A percentile compares a stretch with the other conserved stretches of the same genome.
Evolutionary conservation across 2,113 vertebrate species (phyloP).

Genomic region (Myotis brandtii): DNA sequence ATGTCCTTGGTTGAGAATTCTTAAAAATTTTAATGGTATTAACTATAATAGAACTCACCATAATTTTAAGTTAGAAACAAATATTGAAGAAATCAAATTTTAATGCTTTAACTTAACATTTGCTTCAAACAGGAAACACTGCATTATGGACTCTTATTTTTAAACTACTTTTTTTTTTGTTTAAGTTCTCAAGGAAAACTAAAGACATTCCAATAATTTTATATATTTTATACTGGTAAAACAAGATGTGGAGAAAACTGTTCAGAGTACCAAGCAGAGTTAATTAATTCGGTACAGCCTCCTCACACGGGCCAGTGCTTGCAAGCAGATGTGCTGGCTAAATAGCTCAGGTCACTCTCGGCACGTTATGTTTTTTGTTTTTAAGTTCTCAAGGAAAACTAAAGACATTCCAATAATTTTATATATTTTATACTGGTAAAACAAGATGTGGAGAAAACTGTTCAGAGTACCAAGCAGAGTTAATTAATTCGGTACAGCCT

Average conservation of each 20-base stretch:
- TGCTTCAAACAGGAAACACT: slow-evolving; percentile 5
- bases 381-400: slow-evolving; percentile 67
- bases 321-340: slow-evolving; percentile 82
- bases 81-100: neutral
- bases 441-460: slow-evolving; percentile 79
- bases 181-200: slow-evolving; percentile 59
- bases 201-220: slow-evolving; percentile 77
- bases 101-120: slow-evolving; percentile 66
- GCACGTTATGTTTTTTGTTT: slow-evolving; percentile 39
- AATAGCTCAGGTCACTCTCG: slow-evolving; percentile 73
- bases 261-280: slow-evolving; percentile 81
- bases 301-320: slow-evolving; percentile 72
- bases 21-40: neutral
- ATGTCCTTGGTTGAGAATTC: neutral
- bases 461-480: slow-evolving; percentile 81
- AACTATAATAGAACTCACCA: neutral
- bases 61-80: slow-evolving; percentile 27
- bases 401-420: slow-evolving; percentile 77
- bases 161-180: neutral
- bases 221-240: slow-evolving; percentile 65
- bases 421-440: slow-evolving; percentile 65
- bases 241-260: slow-evolving; percentile 79
- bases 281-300: slow-evolving; percentile 82
- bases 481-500: slow-evolving; percentile 83
- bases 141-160: neutral